phyloP scores from a whole-genome alignment of 2,888 invertebrate genomes.

The Sinopyrophorus schimmeli region DNA sequence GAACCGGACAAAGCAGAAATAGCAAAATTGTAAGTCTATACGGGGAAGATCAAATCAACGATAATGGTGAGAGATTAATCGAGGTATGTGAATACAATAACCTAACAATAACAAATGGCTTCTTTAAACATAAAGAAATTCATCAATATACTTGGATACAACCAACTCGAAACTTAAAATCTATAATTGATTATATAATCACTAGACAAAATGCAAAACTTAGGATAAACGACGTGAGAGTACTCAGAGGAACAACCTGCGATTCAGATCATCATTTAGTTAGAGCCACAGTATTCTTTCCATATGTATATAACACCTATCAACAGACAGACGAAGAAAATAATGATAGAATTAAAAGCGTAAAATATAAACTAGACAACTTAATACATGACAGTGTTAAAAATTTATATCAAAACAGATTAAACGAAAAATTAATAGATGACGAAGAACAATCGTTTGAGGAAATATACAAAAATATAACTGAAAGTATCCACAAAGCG shows the following conservation, averaged over 20 bases:
- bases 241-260: constrained; percentile 1
- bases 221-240: background rate
- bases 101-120: no score
- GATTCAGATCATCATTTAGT: constrained; percentile 3
- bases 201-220: constrained; percentile 1
- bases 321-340: constrained; percentile 6
- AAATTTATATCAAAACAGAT: constrained; percentile 6
- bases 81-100: no score
- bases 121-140: no score
- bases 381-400: constrained; percentile 2
- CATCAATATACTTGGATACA: no score
- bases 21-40: no score
- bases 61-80: no score
- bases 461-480: constrained; percentile 9
- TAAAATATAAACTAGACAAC: constrained; percentile 6
- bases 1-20: no score
- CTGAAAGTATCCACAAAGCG: constrained; percentile 1
- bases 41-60: no score
- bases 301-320: constrained; percentile 2
- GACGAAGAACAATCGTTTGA: constrained; percentile 1
- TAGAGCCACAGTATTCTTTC: constrained; percentile 3
- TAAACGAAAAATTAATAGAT: constrained; percentile 4
- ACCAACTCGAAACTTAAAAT: constrained; percentile 1
- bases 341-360: constrained; percentile 1
- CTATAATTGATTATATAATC: constrained; percentile 6